Percentiles rank a stretch among this genome's conserved stretches.
Conservation (phyloP, 2,113 vertebrate species). For the Albula goreensis region DNA sequence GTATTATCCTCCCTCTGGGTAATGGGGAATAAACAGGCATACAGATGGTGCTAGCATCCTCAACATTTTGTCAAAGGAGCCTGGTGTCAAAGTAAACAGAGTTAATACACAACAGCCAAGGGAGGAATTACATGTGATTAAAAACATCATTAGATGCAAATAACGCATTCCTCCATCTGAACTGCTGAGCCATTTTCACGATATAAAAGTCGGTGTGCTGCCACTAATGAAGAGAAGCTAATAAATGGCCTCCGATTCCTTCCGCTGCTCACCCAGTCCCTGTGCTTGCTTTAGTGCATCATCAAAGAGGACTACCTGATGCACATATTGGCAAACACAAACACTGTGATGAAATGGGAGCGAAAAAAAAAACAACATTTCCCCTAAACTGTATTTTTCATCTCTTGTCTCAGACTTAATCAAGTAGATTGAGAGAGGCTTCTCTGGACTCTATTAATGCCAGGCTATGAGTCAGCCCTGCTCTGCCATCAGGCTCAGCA, state of each 20-base stretch:
- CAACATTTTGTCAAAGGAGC: slow-evolving; percentile 15
- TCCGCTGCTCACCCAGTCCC: background rate
- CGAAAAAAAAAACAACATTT: too few relatives aligned
- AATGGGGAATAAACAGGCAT: slow-evolving; percentile 23
- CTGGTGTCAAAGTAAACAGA: slow-evolving; percentile 18
- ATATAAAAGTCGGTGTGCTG: background rate
- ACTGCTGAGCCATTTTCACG: background rate
- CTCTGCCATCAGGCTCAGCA: too few relatives aligned
- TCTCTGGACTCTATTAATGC: too few relatives aligned
- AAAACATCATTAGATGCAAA: slow-evolving; percentile 32
- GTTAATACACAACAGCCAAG: slow-evolving; percentile 16
- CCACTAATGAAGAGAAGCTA: background rate
- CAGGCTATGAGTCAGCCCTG: too few relatives aligned
- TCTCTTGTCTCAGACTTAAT: too few relatives aligned
- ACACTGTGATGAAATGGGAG: too few relatives aligned
- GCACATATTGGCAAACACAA: background rate
- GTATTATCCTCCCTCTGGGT: slow-evolving; percentile 7
- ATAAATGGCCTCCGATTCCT: background rate
- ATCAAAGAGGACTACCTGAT: background rate
- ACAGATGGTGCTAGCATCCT: slow-evolving; percentile 18
- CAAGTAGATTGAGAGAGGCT: too few relatives aligned
- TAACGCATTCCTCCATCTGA: slow-evolving; percentile 12
- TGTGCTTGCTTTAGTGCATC: background rate
- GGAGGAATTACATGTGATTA: slow-evolving; percentile 27
- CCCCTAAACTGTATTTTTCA: too few relatives aligned